Evolutionary conservation across 2,888 invertebrate species (phyloP).

Genomic region (Troilus luridus): DNA sequence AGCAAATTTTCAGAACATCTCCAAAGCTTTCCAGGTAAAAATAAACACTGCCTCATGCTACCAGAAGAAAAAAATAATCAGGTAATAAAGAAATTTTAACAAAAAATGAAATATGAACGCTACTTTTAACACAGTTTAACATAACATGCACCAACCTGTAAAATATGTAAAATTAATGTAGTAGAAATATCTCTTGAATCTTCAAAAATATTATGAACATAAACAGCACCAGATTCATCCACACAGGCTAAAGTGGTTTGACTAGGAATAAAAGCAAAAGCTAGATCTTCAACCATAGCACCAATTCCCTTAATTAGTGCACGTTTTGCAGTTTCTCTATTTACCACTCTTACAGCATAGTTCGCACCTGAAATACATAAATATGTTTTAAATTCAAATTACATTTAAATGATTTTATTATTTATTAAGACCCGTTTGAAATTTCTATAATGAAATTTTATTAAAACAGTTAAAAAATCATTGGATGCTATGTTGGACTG

Average conservation of each 20-base stretch:
- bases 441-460: too few relatives aligned
- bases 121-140: not conserved
- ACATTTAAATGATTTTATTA: not conserved
- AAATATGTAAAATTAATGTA: slow-evolving; percentile 64
- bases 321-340: slow-evolving; percentile 81
- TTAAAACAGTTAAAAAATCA: too few relatives aligned
- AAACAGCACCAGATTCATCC: slow-evolving; percentile 87
- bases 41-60: too few relatives aligned
- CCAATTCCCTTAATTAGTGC: slow-evolving; percentile 89
- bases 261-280: slow-evolving; percentile 87
- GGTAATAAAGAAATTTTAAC: too few relatives aligned
- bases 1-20: too few relatives aligned
- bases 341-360: slow-evolving; percentile 85
- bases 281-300: slow-evolving; percentile 90
- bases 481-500: too few relatives aligned
- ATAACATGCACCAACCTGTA: slow-evolving; percentile 62
- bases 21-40: too few relatives aligned
- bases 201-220: slow-evolving; percentile 83
- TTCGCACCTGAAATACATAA: slow-evolving; percentile 13
- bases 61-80: too few relatives aligned
- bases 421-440: too few relatives aligned
- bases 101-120: too few relatives aligned
- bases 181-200: slow-evolving; percentile 74
- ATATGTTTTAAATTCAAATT: slow-evolving; percentile 71
- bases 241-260: slow-evolving; percentile 88